Evolutionary conservation across 23 tunicate genomes (phyloP).

Genomic region (Halocynthia roretzi): DNA sequence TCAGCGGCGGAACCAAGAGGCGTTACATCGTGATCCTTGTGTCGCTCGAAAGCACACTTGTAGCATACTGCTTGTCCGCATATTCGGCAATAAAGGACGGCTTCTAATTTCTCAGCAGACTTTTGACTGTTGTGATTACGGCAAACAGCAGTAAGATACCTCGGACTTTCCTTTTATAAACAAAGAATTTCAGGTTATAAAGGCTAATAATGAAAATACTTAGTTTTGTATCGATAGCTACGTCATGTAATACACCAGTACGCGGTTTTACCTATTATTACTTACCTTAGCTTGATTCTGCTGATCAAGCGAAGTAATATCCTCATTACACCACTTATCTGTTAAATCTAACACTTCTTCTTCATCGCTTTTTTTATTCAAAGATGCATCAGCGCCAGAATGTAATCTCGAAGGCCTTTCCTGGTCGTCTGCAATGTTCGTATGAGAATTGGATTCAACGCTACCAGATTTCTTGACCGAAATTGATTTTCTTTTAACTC

Average conservation of each 20-base stretch:
- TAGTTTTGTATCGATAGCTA: background rate
- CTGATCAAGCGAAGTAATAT: too few species aligned
- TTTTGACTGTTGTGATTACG: constrained; percentile 59
- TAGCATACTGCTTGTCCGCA: constrained; percentile 76
- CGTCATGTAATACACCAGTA: too few species aligned
- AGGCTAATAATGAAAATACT: background rate
- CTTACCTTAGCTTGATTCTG: too few species aligned
- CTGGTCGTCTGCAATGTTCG: background rate
- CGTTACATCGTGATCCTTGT: constrained; percentile 63
- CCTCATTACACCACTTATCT: too few species aligned
- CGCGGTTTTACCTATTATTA: too few species aligned
- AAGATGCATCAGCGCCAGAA: background rate
- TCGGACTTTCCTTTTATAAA: constrained; percentile 17
- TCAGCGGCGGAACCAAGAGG: constrained; percentile 69
- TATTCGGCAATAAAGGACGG: constrained; percentile 57
- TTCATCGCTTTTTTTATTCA: too few species aligned
- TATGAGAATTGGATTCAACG: too few species aligned
- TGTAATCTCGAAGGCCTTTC: constrained; percentile 5
- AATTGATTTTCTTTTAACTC: too few species aligned
- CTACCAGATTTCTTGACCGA: too few species aligned
- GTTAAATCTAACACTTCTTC: too few species aligned
- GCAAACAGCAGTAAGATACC: constrained; percentile 52
- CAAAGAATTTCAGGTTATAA: background rate
- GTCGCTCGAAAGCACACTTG: constrained; percentile 81
- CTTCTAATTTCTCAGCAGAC: constrained; percentile 46